Percentiles rank a stretch among this genome's conserved stretches.
Conservation (phyloP, 2,888 invertebrate species). For the Eristalinus sepulchralis region DNA sequence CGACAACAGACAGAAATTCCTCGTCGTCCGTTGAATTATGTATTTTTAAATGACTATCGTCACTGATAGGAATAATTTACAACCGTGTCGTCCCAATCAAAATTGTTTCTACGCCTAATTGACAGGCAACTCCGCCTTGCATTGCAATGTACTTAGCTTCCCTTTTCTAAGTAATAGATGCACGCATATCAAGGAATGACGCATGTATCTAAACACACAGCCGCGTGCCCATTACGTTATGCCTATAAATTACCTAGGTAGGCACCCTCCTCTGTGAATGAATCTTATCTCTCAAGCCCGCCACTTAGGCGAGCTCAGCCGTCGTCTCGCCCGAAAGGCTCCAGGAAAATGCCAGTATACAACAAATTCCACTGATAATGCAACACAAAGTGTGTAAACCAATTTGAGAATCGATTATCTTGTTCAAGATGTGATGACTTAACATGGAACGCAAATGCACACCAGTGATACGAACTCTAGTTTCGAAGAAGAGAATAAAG, state of each 20-base stretch:
- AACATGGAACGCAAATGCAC: constrained; percentile 39
- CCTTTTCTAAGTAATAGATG: not conserved
- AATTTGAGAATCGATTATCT: constrained; percentile 65
- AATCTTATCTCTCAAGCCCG: constrained; percentile 56
- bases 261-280: not conserved
- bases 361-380: constrained; percentile 66
- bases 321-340: constrained; percentile 46
- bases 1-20: not conserved
- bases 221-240: not conserved
- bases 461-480: constrained; percentile 9
- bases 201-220: not conserved
- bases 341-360: constrained; percentile 57
- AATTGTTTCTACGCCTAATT: not conserved
- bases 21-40: too few species aligned
- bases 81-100: not conserved
- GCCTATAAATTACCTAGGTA: not conserved
- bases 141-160: not conserved
- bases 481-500: not conserved
- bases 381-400: constrained; percentile 30
- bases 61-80: not conserved
- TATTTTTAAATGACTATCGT: not conserved
- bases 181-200: not conserved
- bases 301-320: constrained; percentile 7
- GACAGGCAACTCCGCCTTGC: not conserved
- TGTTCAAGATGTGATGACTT: constrained; percentile 61